Evolutionary conservation across 2,113 vertebrate genomes (phyloP).

Genomic region (Prochilodus magdalenae): DNA sequence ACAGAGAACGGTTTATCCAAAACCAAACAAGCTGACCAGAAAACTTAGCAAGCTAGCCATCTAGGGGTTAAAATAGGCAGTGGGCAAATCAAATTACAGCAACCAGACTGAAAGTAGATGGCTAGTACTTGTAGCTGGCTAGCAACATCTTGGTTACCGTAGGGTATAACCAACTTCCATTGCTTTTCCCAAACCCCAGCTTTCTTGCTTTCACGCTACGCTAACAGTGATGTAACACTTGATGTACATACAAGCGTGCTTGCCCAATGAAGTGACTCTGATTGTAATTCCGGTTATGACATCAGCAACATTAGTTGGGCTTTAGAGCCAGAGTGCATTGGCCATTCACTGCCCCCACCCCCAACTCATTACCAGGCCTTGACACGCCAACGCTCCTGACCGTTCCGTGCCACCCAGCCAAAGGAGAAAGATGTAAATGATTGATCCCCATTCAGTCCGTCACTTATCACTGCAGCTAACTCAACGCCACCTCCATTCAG

Average conservation of each 20-base stretch:
- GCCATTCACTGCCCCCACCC: neutral
- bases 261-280: neutral
- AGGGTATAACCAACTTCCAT: too few relatives aligned
- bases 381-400: constrained; percentile 35
- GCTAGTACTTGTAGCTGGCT: too few relatives aligned
- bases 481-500: constrained; percentile 39
- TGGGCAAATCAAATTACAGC: too few relatives aligned
- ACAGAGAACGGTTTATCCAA: too few relatives aligned
- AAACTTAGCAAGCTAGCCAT: too few relatives aligned
- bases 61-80: too few relatives aligned
- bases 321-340: neutral
- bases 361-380: neutral
- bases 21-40: too few relatives aligned
- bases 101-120: too few relatives aligned
- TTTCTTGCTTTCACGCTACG: too few relatives aligned
- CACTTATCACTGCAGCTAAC: constrained; percentile 44
- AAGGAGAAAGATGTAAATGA: constrained; percentile 49
- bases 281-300: neutral
- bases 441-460: constrained; percentile 51
- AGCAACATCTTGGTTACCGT: too few relatives aligned
- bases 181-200: too few relatives aligned
- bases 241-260: neutral
- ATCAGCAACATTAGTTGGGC: neutral
- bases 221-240: too few relatives aligned
- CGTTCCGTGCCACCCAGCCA: constrained; percentile 24